Conservation (phyloP, 30 jellyfish, hydroid and myxozoan genomes). For the Aurelia aurita region DNA sequence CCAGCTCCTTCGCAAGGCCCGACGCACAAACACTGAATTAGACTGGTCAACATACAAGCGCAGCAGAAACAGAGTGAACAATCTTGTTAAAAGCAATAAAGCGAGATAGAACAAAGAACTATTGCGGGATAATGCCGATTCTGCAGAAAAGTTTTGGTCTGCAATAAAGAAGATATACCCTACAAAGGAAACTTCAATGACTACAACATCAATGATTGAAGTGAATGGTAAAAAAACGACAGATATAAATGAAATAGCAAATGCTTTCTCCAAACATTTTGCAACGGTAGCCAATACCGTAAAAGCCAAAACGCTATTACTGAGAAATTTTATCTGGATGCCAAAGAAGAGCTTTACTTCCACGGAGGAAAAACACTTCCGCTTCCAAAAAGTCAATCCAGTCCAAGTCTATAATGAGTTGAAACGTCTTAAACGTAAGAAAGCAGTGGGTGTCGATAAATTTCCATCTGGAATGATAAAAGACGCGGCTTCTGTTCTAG, state of each 20-base stretch:
- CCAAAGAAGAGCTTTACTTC: slow-evolving; percentile 5
- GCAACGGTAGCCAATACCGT: slow-evolving; percentile 28
- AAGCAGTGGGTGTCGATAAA: slow-evolving; percentile 51
- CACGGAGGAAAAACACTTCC: slow-evolving; percentile 48
- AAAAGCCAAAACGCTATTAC: not conserved
- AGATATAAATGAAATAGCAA: slow-evolving; percentile 15
- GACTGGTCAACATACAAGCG: slow-evolving; percentile 61
- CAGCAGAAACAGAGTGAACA: slow-evolving; percentile 53
- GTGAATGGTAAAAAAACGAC: too few species aligned
- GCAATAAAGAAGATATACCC: slow-evolving; percentile 55
- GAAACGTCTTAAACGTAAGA: slow-evolving; percentile 44
- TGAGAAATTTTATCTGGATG: slow-evolving; percentile 27
- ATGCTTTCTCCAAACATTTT: slow-evolving; percentile 21
- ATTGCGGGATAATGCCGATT: slow-evolving; percentile 48
- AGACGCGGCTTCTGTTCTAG: slow-evolving; percentile 50
- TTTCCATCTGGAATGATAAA: slow-evolving; percentile 60
- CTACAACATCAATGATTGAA: slow-evolving; percentile 51
- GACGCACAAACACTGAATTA: slow-evolving; percentile 43
- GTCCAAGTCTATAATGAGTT: slow-evolving; percentile 41
- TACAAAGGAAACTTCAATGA: slow-evolving; percentile 15
- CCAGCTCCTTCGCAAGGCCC: slow-evolving; percentile 63
- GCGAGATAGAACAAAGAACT: slow-evolving; percentile 58
- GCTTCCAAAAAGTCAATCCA: slow-evolving; percentile 50
- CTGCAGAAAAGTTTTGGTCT: slow-evolving; percentile 66
- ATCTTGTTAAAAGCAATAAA: slow-evolving; percentile 36